phyloP scores from a whole-genome alignment of 2,113 vertebrate species.

The Psephotus haematonotus region DNA sequence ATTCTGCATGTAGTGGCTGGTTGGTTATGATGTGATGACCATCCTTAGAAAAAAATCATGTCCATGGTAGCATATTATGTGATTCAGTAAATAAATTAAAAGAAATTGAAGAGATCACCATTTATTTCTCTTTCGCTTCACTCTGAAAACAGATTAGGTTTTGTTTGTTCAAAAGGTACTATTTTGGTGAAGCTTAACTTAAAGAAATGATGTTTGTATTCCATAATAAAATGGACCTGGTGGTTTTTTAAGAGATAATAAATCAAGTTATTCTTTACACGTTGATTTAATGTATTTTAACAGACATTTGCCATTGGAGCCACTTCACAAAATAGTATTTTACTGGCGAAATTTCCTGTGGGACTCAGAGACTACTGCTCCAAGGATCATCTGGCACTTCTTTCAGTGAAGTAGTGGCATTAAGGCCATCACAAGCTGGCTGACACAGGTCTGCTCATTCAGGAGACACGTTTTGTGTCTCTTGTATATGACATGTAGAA shows the following conservation, averaged over 20 bases:
- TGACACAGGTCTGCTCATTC: not conserved
- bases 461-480: not conserved
- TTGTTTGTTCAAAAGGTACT: not conserved
- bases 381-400: not conserved
- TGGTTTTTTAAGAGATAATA: slow-evolving; percentile 16
- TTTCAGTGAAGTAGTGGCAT: not conserved
- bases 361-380: not conserved
- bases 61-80: not conserved
- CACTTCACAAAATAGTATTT: slow-evolving; percentile 6
- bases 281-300: slow-evolving; percentile 34
- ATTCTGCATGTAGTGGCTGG: not conserved
- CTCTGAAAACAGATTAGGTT: slow-evolving; percentile 5
- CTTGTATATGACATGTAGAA: not conserved
- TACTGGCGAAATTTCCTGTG: not conserved
- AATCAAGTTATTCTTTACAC: not conserved
- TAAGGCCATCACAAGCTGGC: not conserved
- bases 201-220: slow-evolving; percentile 23
- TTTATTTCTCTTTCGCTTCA: not conserved
- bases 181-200: slow-evolving; percentile 25
- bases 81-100: slow-evolving; percentile 18
- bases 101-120: not conserved
- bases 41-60: not conserved
- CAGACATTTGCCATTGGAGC: not conserved
- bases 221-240: slow-evolving; percentile 21
- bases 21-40: not conserved